phyloP scores from a whole-genome alignment of 2,113 vertebrate genomes.

The Myotis davidii region DNA sequence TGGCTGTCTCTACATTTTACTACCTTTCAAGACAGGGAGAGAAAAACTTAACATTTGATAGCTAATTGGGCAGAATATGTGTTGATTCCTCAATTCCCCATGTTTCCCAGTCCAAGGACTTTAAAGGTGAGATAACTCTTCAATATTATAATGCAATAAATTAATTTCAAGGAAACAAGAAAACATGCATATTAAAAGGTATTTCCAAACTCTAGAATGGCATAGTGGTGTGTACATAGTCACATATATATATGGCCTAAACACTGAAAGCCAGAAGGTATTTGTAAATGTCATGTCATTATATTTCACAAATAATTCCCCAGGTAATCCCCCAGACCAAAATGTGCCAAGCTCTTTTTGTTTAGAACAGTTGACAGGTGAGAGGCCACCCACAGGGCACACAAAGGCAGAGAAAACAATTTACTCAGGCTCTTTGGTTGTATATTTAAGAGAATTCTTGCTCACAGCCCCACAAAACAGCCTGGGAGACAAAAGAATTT shows the following conservation, averaged over 20 bases:
- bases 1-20: background rate
- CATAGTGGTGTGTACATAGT: background rate
- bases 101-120: background rate
- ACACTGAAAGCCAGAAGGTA: slow-evolving; percentile 24
- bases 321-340: background rate
- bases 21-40: background rate
- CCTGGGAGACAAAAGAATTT: slow-evolving; percentile 11
- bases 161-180: background rate
- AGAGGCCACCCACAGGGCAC: background rate
- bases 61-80: slow-evolving; percentile 2
- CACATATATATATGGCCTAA: background rate
- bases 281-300: slow-evolving; percentile 27
- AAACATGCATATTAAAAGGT: background rate
- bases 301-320: background rate
- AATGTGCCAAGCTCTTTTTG: background rate
- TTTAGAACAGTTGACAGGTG: slow-evolving; percentile 35
- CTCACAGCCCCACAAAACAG: background rate
- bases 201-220: slow-evolving; percentile 33
- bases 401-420: background rate
- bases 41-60: background rate
- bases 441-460: slow-evolving; percentile 34
- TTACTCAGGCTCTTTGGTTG: background rate
- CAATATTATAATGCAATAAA: background rate
- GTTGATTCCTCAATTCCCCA: background rate
- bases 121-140: background rate